These are phyloP conservation scores for Pogonocherus hispidulus DNA, from an alignment of 2,888 invertebrate genomes.

Conservation along the genomic window DNA sequence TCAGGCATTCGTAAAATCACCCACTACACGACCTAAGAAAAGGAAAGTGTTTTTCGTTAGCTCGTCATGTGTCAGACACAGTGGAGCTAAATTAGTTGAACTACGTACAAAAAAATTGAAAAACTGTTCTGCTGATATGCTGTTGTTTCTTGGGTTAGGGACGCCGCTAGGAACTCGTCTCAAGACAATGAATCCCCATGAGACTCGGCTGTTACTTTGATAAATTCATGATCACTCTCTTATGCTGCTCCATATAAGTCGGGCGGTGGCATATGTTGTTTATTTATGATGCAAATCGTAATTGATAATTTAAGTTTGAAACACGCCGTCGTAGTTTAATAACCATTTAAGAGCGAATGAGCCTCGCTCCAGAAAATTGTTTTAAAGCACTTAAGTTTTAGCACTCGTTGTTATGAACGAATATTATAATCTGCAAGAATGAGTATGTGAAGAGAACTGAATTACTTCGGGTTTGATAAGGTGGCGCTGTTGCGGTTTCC, in stretches of 20 bases:
- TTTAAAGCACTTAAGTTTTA: conserved; percentile 49
- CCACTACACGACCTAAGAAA: no score
- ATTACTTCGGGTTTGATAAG: conserved; percentile 42
- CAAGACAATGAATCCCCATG: conserved; percentile 28
- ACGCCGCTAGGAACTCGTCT: background rate
- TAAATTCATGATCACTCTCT: conserved; percentile 15
- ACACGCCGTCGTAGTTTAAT: conserved; percentile 45
- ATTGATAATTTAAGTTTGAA: conserved; percentile 55
- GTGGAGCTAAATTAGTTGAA: background rate
- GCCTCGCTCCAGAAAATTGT: conserved; percentile 52
- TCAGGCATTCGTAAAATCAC: no score
- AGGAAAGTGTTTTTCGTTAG: no score
- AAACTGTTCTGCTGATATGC: background rate
- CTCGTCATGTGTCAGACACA: no score
- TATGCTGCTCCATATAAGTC: conserved; percentile 34
- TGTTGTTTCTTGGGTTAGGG: background rate
- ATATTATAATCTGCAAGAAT: conserved; percentile 40
- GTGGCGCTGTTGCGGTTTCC: conserved; percentile 34
- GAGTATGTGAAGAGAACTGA: conserved; percentile 41
- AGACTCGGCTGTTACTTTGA: conserved; percentile 27
- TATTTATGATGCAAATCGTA: conserved; percentile 54
- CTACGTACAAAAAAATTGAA: background rate
- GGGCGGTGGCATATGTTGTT: conserved; percentile 52
- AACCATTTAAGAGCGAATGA: conserved; percentile 49
- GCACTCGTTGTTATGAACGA: conserved; percentile 41